phyloP scores from a whole-genome alignment of 2,888 invertebrate species.

The Nemurella pictetii region DNA sequence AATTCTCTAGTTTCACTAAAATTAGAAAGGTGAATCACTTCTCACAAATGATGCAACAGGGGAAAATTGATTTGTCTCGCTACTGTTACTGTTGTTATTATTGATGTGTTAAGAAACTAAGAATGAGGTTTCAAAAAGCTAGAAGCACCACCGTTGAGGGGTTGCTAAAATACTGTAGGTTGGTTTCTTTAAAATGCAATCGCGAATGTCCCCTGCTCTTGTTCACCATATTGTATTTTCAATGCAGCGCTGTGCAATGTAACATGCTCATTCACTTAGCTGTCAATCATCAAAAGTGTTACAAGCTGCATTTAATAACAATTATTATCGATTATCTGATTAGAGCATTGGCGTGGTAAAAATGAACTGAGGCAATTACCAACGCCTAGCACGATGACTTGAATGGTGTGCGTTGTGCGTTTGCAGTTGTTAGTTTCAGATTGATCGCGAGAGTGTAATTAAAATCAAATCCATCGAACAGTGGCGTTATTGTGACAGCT shows the following conservation, averaged over 20 bases:
- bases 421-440: not conserved
- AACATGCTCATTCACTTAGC: not conserved
- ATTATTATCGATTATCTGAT: not conserved
- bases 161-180: too few species aligned
- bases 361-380: not conserved
- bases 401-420: not conserved
- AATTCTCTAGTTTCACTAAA: not conserved
- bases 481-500: not conserved
- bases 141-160: too few species aligned
- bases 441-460: not conserved
- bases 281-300: not conserved
- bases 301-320: not conserved
- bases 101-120: not conserved
- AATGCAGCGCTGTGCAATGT: too few species aligned
- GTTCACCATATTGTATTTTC: not conserved
- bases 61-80: not conserved
- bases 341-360: not conserved
- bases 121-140: not conserved
- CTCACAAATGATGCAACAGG: not conserved
- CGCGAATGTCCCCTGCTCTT: not conserved
- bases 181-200: not conserved
- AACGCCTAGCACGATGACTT: not conserved
- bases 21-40: not conserved
- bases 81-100: not conserved
- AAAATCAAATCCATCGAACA: not conserved